Evolutionary conservation across 2,888 invertebrate species (phyloP).

Genomic region (Brachyptera putata): DNA sequence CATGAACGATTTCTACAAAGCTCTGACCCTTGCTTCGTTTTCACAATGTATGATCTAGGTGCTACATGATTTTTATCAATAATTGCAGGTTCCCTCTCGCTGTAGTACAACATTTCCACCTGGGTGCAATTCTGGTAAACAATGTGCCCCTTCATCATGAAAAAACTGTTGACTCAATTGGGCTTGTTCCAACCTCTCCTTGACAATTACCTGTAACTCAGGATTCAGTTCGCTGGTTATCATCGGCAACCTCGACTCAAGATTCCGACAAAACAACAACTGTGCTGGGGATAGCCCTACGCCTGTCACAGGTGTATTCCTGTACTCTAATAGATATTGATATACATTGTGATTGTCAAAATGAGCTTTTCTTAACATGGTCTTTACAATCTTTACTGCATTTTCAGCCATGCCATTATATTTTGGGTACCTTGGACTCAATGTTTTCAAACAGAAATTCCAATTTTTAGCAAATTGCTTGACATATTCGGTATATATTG

Average conservation of each 20-base stretch:
- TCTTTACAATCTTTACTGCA: neutral
- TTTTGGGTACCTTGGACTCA: neutral
- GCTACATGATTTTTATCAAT: neutral
- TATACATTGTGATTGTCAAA: neutral
- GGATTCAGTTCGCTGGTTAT: neutral
- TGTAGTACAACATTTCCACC: neutral
- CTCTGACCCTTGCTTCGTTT: neutral
- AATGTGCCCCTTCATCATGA: neutral
- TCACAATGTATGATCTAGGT: neutral
- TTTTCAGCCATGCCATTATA: neutral
- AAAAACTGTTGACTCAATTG: neutral
- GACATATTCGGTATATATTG: too few relatives aligned
- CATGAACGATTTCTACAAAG: neutral
- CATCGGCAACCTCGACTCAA: conserved; percentile 3
- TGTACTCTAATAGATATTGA: neutral
- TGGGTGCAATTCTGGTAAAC: neutral
- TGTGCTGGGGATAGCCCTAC: neutral
- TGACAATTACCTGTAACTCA: neutral
- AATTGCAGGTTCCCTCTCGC: neutral
- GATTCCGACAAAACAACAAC: neutral
- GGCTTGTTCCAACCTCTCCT: neutral
- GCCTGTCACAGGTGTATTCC: neutral
- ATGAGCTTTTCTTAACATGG: neutral
- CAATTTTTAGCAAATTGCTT: neutral
- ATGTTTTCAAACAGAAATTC: neutral